A percentile compares a stretch with the other conserved stretches of the same genome.
Conservation (phyloP, 2,888 invertebrate genomes). For the Xylota segnis region DNA sequence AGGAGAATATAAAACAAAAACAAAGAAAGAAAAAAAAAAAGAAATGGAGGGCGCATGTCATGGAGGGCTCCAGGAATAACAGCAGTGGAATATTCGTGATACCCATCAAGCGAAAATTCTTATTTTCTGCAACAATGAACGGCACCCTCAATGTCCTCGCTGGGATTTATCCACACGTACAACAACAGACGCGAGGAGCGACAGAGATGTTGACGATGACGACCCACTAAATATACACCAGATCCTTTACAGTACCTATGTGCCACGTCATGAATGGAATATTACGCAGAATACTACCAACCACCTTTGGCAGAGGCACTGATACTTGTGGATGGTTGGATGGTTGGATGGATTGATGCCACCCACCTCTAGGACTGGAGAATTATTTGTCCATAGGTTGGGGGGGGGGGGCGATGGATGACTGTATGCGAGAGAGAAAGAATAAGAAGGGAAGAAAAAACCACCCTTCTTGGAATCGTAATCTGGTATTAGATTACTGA, state of each 20-base stretch:
- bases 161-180: conserved; percentile 78
- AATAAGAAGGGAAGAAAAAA: conserved; percentile 31
- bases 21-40: conserved; percentile 69
- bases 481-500: conserved; percentile 85
- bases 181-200: conserved; percentile 60
- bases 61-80: conserved; percentile 73
- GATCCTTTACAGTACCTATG: conserved; percentile 76
- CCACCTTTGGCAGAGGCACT: conserved; percentile 63
- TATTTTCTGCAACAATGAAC: conserved; percentile 81
- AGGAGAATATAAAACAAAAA: conserved; percentile 53
- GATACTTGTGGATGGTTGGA: conserved; percentile 42
- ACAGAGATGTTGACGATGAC: conserved; percentile 72
- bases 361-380: conserved; percentile 47
- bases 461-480: conserved; percentile 82
- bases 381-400: not conserved
- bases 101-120: conserved; percentile 80
- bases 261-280: conserved; percentile 76
- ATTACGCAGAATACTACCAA: conserved; percentile 65
- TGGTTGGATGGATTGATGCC: conserved; percentile 65
- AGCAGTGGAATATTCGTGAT: conserved; percentile 75
- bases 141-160: conserved; percentile 79
- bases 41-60: conserved; percentile 78
- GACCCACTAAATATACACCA: conserved; percentile 76
- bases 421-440: not conserved
- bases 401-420: conserved; percentile 7